These are phyloP conservation scores for Ceramica pisi DNA, from an alignment of 2,888 invertebrate genomes.

Conservation along the genomic window DNA sequence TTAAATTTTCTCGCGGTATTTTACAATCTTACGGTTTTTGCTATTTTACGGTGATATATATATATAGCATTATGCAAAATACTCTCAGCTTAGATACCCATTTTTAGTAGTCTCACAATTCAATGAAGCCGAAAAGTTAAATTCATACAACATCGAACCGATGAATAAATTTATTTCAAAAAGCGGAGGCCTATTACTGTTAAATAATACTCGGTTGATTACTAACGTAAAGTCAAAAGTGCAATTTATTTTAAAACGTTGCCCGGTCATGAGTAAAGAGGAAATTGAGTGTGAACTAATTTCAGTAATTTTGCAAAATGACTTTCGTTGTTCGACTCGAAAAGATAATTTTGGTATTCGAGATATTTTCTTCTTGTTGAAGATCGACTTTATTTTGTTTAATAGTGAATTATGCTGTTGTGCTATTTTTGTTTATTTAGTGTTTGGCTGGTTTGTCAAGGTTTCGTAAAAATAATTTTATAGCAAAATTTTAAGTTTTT, in stretches of 20 bases:
- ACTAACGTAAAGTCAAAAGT: slow-evolving; percentile 51
- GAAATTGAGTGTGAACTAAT: slow-evolving; percentile 71
- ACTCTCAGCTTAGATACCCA: not conserved
- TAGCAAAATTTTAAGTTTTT: too few relatives aligned
- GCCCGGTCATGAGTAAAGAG: slow-evolving; percentile 50
- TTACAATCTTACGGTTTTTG: too few relatives aligned
- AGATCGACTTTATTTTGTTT: not conserved
- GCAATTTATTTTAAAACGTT: slow-evolving; percentile 65
- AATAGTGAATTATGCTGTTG: not conserved
- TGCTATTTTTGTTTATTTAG: not conserved
- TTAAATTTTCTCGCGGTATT: too few relatives aligned
- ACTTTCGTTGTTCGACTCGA: slow-evolving; percentile 57
- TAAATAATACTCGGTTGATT: slow-evolving; percentile 42
- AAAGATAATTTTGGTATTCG: slow-evolving; percentile 53
- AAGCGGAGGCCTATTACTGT: slow-evolving; percentile 40
- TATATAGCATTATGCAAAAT: not conserved
- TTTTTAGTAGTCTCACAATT: not conserved
- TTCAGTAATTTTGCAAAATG: slow-evolving; percentile 63
- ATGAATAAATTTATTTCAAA: slow-evolving; percentile 25
- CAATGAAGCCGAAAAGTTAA: slow-evolving; percentile 2
- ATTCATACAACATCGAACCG: slow-evolving; percentile 2
- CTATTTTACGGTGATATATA: too few relatives aligned
- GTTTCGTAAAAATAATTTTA: too few relatives aligned
- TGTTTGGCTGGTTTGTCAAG: not conserved
- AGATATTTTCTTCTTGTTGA: slow-evolving; percentile 23